Conservation (phyloP, 2,797 vertebrate species). For the Myripristis murdjan region DNA sequence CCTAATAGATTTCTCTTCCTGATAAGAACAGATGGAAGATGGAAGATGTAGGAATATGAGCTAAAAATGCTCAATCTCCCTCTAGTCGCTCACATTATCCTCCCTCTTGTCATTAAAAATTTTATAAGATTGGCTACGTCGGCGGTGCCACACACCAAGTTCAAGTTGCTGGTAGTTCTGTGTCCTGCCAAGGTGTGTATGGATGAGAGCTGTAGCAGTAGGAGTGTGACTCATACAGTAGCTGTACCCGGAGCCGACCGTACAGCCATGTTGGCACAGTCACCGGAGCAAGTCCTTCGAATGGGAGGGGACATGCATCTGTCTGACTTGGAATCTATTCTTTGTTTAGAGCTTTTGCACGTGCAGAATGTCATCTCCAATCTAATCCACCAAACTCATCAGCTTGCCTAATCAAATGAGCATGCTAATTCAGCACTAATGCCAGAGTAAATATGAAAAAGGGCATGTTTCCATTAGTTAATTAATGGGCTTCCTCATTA, state of each 20-base stretch:
- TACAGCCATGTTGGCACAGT: slow-evolving; percentile 67
- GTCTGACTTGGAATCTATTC: slow-evolving; percentile 60
- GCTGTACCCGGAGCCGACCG: slow-evolving; percentile 62
- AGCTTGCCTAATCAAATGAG: slow-evolving; percentile 70
- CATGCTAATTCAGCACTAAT: slow-evolving; percentile 71
- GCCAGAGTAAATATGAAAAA: slow-evolving; percentile 68
- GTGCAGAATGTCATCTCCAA: slow-evolving; percentile 46
- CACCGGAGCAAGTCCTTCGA: slow-evolving; percentile 41
- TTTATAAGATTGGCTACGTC: slow-evolving; percentile 36
- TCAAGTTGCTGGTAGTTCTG: slow-evolving; percentile 56
- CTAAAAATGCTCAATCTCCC: slow-evolving; percentile 18
- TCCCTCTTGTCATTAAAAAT: slow-evolving; percentile 37
- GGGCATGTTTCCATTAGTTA: slow-evolving; percentile 61
- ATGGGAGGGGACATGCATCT: slow-evolving; percentile 55
- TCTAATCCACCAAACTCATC: slow-evolving; percentile 65
- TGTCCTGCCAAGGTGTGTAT: slow-evolving; percentile 59
- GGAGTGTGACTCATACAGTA: slow-evolving; percentile 81
- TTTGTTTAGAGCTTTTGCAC: slow-evolving; percentile 51
- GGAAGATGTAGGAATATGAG: slow-evolving; percentile 16
- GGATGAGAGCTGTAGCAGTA: slow-evolving; percentile 62
- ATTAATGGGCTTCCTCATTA: slow-evolving; percentile 67
- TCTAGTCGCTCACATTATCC: slow-evolving; percentile 3
- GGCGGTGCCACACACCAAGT: slow-evolving; percentile 39
- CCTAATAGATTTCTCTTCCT: slow-evolving; percentile 14
- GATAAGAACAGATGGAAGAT: slow-evolving; percentile 52